Percentiles rank a stretch among this genome's conserved stretches.
These are phyloP conservation scores for Dynastes grantii DNA, from an alignment of 2,888 invertebrate genomes.

Conservation along the genomic window DNA sequence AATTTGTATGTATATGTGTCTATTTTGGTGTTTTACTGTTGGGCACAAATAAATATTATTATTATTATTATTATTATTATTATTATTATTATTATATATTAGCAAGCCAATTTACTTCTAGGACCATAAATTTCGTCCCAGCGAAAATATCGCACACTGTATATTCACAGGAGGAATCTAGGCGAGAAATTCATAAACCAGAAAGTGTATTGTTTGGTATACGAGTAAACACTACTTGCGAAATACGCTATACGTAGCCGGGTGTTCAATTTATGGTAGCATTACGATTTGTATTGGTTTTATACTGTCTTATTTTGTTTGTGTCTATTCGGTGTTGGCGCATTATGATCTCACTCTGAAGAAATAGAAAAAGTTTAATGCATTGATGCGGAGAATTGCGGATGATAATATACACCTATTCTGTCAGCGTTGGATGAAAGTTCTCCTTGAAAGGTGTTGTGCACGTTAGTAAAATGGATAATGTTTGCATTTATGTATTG, in stretches of 20 bases:
- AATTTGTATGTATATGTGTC: no score
- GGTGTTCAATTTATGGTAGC: constrained; percentile 37
- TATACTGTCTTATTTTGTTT: constrained; percentile 37
- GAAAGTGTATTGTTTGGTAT: constrained; percentile 37
- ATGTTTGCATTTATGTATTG: no score
- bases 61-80: no score
- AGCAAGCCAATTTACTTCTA: background rate
- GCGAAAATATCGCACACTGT: constrained; percentile 1
- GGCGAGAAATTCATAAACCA: constrained; percentile 38
- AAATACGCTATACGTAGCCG: constrained; percentile 26
- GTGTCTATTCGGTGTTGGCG: constrained; percentile 19
- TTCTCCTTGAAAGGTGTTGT: background rate
- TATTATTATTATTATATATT: background rate
- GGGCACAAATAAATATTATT: no score
- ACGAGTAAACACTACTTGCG: constrained; percentile 21
- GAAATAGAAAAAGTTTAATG: constrained; percentile 44
- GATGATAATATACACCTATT: constrained; percentile 11
- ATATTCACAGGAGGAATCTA: constrained; percentile 15
- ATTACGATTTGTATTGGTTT: constrained; percentile 43
- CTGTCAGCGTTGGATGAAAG: background rate
- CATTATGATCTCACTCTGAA: constrained; percentile 16
- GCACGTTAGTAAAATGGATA: no score
- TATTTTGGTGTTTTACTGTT: no score
- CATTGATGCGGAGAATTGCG: constrained; percentile 20
- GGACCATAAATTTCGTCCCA: background rate